Evolutionary conservation across 2,797 vertebrate species (phyloP), one percentile per base, ranked within the genome.

Genomic region (Lophius americanus): DNA sequence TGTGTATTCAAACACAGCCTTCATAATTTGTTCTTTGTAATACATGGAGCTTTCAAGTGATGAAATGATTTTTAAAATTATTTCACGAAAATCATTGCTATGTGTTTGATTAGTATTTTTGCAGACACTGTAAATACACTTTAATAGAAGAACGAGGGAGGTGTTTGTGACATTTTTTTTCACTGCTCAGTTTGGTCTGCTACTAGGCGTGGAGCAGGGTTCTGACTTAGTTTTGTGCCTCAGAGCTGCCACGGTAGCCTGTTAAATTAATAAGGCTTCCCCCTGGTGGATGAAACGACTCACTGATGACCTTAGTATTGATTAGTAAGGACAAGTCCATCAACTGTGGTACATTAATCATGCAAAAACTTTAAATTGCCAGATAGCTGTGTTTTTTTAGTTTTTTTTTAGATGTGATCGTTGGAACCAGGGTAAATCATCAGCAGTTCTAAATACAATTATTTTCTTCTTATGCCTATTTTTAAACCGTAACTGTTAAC

Each of bases 191-290:
- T 55, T 62, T 57, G 77, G 35, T 60, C 9, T 49, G 68, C 70
- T 68, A 76, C 55, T 71, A 44, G 47, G 36, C 8, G n/a, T 61
- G 55, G 64, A 80, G 60, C 70, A n/a, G n/a, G 32, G 59, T 66
- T 61, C 70, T 82, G 85, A 76, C 73, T 78, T 68, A 42, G 62
- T 50, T 44, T 65, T 72, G 60, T 84, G 79, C 84, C 88, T 87
- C 81, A 12, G 38, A 79, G 70, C 75, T 65, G 71, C 62, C 46
- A 32, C 70, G 54, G 74, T 77, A 69, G 75, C 10, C 68, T 68
- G 65, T 70, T 81, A 78, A 86, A 91, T 85, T 85, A 90, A 90
- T 92, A 90, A 78, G 85, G 66, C 67, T 78, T 88, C 81, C 78
- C 82, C 76, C 88, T 79, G 72, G 86, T 88, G 89, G 87, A 66